Conservation (phyloP, 2,113 vertebrate genomes). For the Sturnus vulgaris region DNA sequence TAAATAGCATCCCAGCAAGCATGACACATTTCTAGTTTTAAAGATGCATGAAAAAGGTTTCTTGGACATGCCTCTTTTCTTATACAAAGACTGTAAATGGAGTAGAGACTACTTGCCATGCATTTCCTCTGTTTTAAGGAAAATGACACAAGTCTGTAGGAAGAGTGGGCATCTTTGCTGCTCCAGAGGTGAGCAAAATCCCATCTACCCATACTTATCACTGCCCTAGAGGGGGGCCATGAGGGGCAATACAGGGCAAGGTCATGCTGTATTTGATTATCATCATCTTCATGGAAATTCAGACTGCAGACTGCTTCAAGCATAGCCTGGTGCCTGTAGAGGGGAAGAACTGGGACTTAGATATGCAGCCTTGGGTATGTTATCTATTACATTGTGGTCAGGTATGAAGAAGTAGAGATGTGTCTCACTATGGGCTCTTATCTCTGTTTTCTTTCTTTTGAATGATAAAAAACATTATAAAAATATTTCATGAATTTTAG, state of each 20-base stretch:
- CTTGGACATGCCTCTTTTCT: background rate
- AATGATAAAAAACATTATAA: background rate
- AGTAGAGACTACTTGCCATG: background rate
- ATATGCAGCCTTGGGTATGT: background rate
- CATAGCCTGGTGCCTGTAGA: background rate
- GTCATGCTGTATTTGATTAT: background rate
- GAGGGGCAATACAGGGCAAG: background rate
- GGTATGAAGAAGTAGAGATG: background rate
- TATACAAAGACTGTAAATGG: background rate
- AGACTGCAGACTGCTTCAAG: background rate
- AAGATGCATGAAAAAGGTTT: background rate
- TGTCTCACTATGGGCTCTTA: background rate
- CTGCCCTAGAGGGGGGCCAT: fast-evolving
- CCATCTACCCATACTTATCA: background rate
- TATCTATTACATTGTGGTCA: background rate
- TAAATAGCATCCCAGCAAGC: background rate
- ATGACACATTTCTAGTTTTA: background rate
- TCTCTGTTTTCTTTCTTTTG: background rate
- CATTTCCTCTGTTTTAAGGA: background rate
- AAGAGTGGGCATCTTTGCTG: background rate
- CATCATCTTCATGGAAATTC: background rate
- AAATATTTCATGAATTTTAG: background rate
- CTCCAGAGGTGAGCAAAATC: background rate
- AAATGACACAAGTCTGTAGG: fast-evolving
- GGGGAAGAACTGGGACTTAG: background rate